Evolutionary conservation across 2,797 vertebrate species (phyloP).

Genomic region (Serranus cabrilla): DNA sequence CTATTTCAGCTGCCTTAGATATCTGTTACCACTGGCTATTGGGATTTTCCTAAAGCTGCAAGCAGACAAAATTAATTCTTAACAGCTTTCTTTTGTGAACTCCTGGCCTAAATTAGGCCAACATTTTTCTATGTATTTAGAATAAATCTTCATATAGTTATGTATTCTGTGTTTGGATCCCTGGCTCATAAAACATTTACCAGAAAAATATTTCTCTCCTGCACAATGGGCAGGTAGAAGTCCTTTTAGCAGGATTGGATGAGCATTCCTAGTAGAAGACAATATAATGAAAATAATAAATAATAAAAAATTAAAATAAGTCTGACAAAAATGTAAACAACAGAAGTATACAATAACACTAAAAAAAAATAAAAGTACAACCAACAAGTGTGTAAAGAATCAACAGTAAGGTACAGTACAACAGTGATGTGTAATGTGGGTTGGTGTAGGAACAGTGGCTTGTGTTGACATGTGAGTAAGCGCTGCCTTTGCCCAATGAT

Average conservation of each 20-base stretch:
- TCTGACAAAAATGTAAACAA: too few relatives aligned
- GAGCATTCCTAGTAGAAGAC: not conserved
- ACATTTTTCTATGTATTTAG: not conserved
- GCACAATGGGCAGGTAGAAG: not conserved
- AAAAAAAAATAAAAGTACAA: too few relatives aligned
- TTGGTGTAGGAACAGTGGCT: too few relatives aligned
- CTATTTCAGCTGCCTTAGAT: not conserved
- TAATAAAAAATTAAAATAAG: too few relatives aligned
- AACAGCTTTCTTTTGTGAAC: slow-evolving; percentile 8
- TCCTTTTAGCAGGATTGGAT: not conserved
- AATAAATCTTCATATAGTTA: not conserved
- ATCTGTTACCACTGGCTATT: not conserved
- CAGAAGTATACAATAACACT: too few relatives aligned
- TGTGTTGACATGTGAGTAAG: too few relatives aligned
- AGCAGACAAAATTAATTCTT: not conserved
- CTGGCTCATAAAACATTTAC: not conserved
- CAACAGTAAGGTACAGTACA: too few relatives aligned
- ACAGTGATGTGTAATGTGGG: too few relatives aligned
- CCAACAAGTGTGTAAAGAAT: too few relatives aligned
- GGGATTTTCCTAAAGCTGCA: not conserved
- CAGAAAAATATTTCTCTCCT: not conserved
- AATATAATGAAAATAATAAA: not conserved
- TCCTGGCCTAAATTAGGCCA: not conserved
- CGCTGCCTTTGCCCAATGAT: too few relatives aligned
- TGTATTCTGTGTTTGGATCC: not conserved